Conservation (phyloP, 2,888 invertebrate genomes). For the Drosophila mayaguana region DNA sequence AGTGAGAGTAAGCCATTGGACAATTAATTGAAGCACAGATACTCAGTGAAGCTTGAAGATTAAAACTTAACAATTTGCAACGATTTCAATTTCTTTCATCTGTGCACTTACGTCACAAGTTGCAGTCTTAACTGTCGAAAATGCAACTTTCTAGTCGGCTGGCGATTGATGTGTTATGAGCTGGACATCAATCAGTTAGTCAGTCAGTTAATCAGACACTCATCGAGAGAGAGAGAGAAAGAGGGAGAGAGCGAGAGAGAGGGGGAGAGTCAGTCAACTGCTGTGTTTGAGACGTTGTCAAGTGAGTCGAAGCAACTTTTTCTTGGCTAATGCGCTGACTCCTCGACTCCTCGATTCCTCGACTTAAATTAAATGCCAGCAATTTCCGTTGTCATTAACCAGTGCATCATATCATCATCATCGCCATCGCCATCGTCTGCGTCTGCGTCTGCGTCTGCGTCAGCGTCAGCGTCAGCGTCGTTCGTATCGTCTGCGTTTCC, state of each 20-base stretch:
- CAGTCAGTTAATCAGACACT: conserved; percentile 6
- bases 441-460: not conserved
- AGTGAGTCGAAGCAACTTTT: conserved; percentile 5
- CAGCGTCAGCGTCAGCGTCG: not conserved
- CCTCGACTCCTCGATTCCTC: not conserved
- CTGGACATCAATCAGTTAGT: conserved; percentile 1
- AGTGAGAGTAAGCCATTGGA: not conserved
- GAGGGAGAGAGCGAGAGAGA: not conserved
- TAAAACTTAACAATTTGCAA: not conserved
- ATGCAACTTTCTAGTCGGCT: conserved; percentile 12
- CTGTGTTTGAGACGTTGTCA: conserved; percentile 4
- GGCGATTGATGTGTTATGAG: conserved; percentile 1
- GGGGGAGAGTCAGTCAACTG: not conserved
- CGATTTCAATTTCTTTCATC: not conserved
- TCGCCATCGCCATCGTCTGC: conserved; percentile 18
- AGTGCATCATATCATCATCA: conserved; percentile 21
- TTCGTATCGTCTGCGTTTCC: conserved; percentile 36
- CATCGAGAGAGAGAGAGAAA: not conserved
- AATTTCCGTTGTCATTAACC: conserved; percentile 65
- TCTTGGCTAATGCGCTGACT: not conserved
- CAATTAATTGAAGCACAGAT: not conserved
- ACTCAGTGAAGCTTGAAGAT: not conserved
- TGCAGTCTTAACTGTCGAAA: not conserved
- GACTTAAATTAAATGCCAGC: conserved; percentile 23
- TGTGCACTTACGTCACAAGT: not conserved